A percentile compares a stretch with the other conserved stretches of the same genome.
phyloP scores from a whole-genome alignment of 2,797 vertebrate species.

The Lates japonicus region DNA sequence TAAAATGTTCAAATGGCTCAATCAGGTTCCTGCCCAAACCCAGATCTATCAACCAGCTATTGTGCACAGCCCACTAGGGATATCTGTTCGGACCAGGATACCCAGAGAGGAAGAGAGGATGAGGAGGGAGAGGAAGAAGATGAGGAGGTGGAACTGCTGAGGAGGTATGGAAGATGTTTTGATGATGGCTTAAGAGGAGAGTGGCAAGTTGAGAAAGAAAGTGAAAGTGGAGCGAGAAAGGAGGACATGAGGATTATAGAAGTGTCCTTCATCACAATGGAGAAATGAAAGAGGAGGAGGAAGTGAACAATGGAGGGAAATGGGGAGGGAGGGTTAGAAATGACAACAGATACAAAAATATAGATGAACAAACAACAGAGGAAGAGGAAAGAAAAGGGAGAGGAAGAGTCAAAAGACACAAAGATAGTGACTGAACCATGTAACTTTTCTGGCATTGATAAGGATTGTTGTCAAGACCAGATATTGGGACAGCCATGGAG shows the following conservation, averaged over 20 bases:
- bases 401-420: constrained; percentile 2
- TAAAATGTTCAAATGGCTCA: constrained; percentile 74
- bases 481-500: constrained; percentile 1
- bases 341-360: constrained; percentile 1
- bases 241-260: constrained; percentile 29
- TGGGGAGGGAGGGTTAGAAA: background rate
- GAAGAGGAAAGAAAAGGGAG: background rate
- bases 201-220: background rate
- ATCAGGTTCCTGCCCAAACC: constrained; percentile 51
- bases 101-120: constrained; percentile 36
- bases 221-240: constrained; percentile 18
- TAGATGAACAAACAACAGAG: constrained; percentile 12
- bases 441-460: background rate
- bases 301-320: constrained; percentile 2
- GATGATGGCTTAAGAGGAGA: constrained; percentile 47
- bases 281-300: constrained; percentile 7
- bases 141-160: constrained; percentile 83
- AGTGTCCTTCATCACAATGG: constrained; percentile 29
- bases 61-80: constrained; percentile 51
- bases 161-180: constrained; percentile 74
- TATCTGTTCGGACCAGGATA: constrained; percentile 64
- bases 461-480: background rate
- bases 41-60: constrained; percentile 69
- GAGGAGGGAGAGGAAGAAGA: constrained; percentile 67
- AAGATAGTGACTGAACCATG: background rate